phyloP scores from a whole-genome alignment of 2,113 vertebrate species.

The Strix uralensis region DNA sequence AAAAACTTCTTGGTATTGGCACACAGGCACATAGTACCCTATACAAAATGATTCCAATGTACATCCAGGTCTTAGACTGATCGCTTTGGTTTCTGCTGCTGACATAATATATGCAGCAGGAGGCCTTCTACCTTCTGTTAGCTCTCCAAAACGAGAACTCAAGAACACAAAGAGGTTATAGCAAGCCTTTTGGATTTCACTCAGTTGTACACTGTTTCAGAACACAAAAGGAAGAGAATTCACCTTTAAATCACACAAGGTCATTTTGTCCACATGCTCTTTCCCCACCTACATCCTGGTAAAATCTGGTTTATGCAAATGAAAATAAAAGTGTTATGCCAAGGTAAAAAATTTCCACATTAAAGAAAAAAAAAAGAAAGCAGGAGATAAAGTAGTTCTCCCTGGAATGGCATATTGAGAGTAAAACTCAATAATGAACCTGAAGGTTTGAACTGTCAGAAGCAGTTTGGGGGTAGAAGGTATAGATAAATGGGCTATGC shows the following conservation, averaged over 20 bases:
- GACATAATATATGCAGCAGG: slow-evolving; percentile 8
- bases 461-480: background rate
- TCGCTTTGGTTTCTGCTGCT: slow-evolving; percentile 19
- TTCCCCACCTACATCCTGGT: background rate
- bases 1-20: background rate
- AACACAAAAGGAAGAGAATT: background rate
- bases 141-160: background rate
- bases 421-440: background rate
- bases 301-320: background rate
- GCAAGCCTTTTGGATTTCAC: background rate
- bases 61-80: background rate
- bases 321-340: background rate
- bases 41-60: background rate
- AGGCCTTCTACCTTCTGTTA: slow-evolving; percentile 45
- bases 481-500: background rate
- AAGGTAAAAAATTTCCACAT: background rate
- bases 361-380: background rate
- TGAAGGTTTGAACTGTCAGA: background rate
- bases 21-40: background rate
- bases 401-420: background rate
- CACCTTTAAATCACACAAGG: background rate
- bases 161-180: slow-evolving; percentile 16
- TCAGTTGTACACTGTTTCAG: background rate
- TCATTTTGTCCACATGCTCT: background rate
- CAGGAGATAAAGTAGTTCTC: background rate